Evolutionary conservation across 2,113 vertebrate species (phyloP).

Genomic region (Strix uralensis): DNA sequence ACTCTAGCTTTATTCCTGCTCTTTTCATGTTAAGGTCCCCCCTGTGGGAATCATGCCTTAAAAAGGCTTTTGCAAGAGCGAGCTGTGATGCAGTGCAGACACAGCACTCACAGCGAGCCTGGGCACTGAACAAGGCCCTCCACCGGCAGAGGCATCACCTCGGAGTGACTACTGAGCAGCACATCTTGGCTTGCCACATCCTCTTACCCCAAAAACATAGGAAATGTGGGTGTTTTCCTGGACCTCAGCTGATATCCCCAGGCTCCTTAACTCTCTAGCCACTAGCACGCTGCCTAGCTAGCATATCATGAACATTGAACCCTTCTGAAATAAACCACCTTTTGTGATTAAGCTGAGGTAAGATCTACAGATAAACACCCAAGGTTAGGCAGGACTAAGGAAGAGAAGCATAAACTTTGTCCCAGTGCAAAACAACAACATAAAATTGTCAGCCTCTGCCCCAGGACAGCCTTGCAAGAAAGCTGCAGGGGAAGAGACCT

Average conservation of each 20-base stretch:
- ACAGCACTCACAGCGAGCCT: not conserved
- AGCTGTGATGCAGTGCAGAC: not conserved
- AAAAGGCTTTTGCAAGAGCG: not conserved
- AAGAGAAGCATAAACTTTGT: not conserved
- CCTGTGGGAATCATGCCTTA: not conserved
- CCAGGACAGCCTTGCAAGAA: not conserved
- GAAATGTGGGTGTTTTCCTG: not conserved
- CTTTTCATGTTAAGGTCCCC: not conserved
- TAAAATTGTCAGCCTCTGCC: not conserved
- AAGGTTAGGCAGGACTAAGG: not conserved
- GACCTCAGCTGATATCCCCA: not conserved
- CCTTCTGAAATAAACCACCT: not conserved
- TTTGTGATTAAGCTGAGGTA: not conserved
- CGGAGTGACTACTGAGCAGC: rapidly evolving
- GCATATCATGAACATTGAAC: not conserved
- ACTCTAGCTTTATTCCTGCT: not conserved
- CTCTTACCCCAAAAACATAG: not conserved
- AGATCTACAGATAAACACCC: not conserved
- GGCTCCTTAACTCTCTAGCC: not conserved
- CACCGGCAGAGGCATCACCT: not conserved
- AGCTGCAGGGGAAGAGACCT: not conserved
- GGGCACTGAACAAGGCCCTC: not conserved
- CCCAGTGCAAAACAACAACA: not conserved
- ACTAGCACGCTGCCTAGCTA: not conserved
- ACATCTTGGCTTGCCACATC: rapidly evolving